These are phyloP conservation scores for Caretta caretta DNA, from an alignment of 2,113 vertebrate genomes.

Conservation along the genomic window DNA sequence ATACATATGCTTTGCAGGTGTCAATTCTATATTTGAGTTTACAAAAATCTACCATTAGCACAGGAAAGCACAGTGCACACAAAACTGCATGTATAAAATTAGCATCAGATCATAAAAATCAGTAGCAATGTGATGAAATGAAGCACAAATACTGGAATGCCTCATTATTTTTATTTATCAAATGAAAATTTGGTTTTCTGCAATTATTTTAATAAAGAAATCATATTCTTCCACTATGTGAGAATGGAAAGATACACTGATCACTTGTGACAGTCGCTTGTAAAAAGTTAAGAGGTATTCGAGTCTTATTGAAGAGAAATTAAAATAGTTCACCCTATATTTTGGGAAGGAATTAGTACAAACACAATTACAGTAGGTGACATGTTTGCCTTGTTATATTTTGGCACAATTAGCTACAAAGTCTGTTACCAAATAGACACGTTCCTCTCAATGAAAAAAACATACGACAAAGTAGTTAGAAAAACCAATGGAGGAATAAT, in stretches of 20 bases:
- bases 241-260: background rate
- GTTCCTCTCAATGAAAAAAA: conserved; percentile 1
- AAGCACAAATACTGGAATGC: background rate
- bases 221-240: background rate
- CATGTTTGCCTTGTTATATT: background rate
- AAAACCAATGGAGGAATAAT: background rate
- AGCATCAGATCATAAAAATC: background rate
- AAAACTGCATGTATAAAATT: background rate
- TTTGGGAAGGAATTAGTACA: background rate
- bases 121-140: background rate
- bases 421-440: background rate
- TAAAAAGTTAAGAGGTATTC: background rate
- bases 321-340: background rate
- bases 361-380: background rate
- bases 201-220: background rate
- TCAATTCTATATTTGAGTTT: background rate
- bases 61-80: background rate
- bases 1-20: background rate
- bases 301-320: background rate
- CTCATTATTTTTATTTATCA: background rate
- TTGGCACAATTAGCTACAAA: background rate
- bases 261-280: background rate
- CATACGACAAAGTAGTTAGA: background rate
- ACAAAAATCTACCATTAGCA: background rate
- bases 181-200: background rate